phyloP scores from a whole-genome alignment of 2,797 vertebrate genomes.

The Chaetophractus vellerosus region DNA sequence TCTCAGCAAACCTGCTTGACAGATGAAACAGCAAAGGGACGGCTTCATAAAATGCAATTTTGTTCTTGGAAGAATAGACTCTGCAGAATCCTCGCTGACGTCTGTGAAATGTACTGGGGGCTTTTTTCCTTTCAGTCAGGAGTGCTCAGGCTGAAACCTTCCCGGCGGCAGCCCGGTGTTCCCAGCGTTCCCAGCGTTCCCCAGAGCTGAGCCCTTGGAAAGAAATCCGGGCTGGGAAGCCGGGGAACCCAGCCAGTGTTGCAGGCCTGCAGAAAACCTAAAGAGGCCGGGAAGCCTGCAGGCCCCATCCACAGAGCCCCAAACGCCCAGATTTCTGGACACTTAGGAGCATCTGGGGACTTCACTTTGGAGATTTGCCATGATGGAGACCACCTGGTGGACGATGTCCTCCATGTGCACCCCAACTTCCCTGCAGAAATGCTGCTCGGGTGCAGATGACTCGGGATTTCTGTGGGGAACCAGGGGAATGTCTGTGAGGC shows the following conservation, averaged over 20 bases:
- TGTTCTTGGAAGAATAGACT: constrained; percentile 71
- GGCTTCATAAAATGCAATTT: constrained; percentile 81
- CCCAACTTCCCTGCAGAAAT: neutral
- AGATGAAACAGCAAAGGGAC: constrained; percentile 77
- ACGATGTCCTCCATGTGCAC: neutral
- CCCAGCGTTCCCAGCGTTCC: neutral
- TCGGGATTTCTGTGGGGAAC: neutral
- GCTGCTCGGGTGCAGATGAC: neutral
- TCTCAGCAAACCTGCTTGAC: constrained; percentile 80
- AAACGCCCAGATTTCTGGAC: neutral
- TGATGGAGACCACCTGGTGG: neutral
- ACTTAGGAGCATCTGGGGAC: neutral
- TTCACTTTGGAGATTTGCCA: neutral
- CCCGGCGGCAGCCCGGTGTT: neutral
- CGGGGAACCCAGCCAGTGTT: neutral
- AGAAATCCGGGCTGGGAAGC: constrained; percentile 42
- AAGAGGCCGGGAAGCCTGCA: neutral
- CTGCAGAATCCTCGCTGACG: constrained; percentile 42
- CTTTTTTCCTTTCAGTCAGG: constrained; percentile 61
- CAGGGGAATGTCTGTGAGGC: accelerated
- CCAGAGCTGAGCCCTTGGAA: constrained; percentile 56
- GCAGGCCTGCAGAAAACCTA: neutral
- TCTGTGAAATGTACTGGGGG: constrained; percentile 29
- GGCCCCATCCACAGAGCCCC: neutral
- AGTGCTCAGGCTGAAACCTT: constrained; percentile 70